Evolutionary conservation across 2,113 vertebrate species (phyloP), one percentile per base, ranked within the genome.

Genomic region (Cercocebus atys): DNA sequence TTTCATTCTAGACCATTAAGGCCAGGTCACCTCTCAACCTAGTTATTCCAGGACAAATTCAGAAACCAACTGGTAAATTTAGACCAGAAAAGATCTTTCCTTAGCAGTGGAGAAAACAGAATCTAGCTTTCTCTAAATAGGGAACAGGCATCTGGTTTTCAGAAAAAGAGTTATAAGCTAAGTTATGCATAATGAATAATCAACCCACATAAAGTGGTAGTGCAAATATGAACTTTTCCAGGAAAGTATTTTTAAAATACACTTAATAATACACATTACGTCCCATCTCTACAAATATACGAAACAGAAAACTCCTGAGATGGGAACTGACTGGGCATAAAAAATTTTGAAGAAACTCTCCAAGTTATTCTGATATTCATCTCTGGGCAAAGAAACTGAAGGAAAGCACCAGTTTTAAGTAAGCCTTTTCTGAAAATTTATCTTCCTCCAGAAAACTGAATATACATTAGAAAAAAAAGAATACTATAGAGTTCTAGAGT

Each of bases 371-470:
- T 84, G 25, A 88, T 23, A 32, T 40, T 80, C 20, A 80, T 25
- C 8, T 27, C 47, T 83, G 38, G n/a, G n/a, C 57, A 76, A 93
- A 40, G 59, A 93, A 95, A 97, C 16, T 8, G 12, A 85, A 45
- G 38, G 83, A 52, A 83, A 83, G 27, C 23, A 68, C 22, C 35
- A 80, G 32, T 75, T 75, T 68, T 75, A 85, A 45, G 18, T 80
- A 84, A 45, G 8, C 32, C 1, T 95, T 85, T 57, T 72, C 68
- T 47, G 45, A 78, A 72, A 90, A 47, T 40, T 88, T 93, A 11
- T 96, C 32, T 94, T 90, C 50, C 22, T 90, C 32, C 50, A 95
- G 64, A 92, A 95, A 97, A 95, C 12, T 16, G 30, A 55, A 23
- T 75, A 83, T 27, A 70, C 3, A 76, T 50, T 91, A 52, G 72